Base-by-base conservation (phyloP, 2,888 invertebrate genomes). In the Drosophila austrosaltans region DNA sequence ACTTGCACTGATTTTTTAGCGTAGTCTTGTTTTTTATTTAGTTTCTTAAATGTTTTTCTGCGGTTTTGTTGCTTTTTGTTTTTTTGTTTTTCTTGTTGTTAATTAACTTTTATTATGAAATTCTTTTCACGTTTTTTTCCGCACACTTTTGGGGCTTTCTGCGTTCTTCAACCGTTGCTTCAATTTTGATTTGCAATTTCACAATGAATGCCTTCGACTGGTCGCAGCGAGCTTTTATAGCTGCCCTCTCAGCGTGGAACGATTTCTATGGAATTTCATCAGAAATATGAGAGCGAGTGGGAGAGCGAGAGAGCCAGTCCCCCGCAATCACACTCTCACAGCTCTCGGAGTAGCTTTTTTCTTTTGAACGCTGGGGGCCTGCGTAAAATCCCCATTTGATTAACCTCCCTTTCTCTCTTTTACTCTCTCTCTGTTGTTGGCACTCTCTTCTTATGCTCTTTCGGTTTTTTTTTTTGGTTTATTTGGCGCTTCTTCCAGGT, bases 171-270 rank as follows among this genome's bases (percentile, higher is more conserved):
- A 70, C 71, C 72, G 89, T 72, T 91, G 85, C 76, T 91, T 92
- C 91, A 91, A 91, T 91, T 91, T 92, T 91, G 92, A 91, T 82
- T 90, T 81, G 76, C 75, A 84, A 91, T 91, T 91, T 91, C 91
- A 91, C 91, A 91, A 91, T 91, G 91, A 91, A 91, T 91, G 79
- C 79, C 65, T 36, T 25, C 58, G 22, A 40, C 39, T 63, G 60
- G 64, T 75, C 69, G 68, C 78, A 72, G 66, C 25, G 28, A 16
- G 87, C 87, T 89, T 91, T 90, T 91, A 91, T 91, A 91, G 86
- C 72, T 3, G 67, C 64, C 53, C 89, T 91, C 91, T 87, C 82
- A 12, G 65, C 16, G 42, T 69, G 60, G 30, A 67, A 62, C 62
- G 42, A 39, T 63, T 81, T 78, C 79, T 75, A 72, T 64, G 70